Conservation (phyloP, 2,113 vertebrate species). For the Hemicordylus capensis region DNA sequence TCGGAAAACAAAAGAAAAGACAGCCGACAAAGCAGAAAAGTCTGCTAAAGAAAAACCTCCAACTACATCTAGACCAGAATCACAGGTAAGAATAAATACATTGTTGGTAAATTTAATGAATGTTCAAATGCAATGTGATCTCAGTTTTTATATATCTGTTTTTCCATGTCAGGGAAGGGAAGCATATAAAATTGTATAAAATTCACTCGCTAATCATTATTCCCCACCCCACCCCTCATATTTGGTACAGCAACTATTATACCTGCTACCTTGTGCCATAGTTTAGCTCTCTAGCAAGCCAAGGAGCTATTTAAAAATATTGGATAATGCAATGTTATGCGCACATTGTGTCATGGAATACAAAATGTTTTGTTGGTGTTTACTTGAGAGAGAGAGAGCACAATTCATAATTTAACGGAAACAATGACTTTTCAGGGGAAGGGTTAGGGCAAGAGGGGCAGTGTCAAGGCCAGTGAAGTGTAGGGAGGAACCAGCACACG, state of each 20-base stretch:
- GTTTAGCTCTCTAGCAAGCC: not conserved
- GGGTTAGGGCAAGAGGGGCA: too few relatives aligned
- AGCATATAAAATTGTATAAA: too few relatives aligned
- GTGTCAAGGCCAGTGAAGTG: too few relatives aligned
- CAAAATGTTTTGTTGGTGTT: not conserved
- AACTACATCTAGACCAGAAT: slow-evolving; percentile 59
- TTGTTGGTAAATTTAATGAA: not conserved
- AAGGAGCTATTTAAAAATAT: not conserved
- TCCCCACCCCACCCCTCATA: too few relatives aligned
- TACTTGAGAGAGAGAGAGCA: too few relatives aligned
- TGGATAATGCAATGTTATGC: not conserved
- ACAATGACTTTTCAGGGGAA: not conserved
- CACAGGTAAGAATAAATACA: slow-evolving; percentile 63
- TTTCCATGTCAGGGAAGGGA: not conserved
- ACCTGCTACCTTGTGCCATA: not conserved
- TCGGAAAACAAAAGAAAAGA: slow-evolving; percentile 77
- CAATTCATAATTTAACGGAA: not conserved
- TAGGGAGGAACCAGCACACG: too few relatives aligned
- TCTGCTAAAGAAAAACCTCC: slow-evolving; percentile 61
- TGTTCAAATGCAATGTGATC: not conserved
- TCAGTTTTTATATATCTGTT: not conserved
- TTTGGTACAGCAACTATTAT: not conserved
- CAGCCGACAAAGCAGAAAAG: slow-evolving; percentile 71
- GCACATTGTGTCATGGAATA: not conserved
- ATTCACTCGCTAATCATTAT: not conserved